A percentile compares a stretch with the other conserved stretches of the same genome.
Evolutionary conservation across 2,113 vertebrate species (phyloP).

Genomic region (Synodontis membranacea): DNA sequence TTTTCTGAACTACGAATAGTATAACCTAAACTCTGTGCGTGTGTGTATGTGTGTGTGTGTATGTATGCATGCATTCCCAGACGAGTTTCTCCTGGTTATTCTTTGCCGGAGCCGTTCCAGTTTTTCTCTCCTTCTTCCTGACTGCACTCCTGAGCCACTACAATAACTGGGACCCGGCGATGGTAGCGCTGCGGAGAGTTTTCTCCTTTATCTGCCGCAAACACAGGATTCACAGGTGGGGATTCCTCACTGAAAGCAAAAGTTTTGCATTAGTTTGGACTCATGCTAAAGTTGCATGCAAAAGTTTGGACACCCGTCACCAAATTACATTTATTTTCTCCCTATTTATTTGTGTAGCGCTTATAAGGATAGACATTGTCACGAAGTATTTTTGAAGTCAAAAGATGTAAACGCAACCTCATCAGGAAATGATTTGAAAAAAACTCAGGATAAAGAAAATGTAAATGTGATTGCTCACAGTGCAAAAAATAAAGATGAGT

Average conservation of each 20-base stretch:
- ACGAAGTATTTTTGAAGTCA: neutral
- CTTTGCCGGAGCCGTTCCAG: constrained; percentile 89
- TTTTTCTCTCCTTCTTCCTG: constrained; percentile 94
- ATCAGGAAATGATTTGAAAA: neutral
- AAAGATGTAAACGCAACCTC: neutral
- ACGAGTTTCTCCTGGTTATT: constrained; percentile 95
- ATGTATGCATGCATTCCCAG: constrained; percentile 64
- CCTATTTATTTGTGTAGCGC: neutral
- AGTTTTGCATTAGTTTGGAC: neutral
- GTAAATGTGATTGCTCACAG: too few relatives aligned
- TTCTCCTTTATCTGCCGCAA: constrained; percentile 91
- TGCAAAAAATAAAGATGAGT: too few relatives aligned
- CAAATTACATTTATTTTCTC: neutral
- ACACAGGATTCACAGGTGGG: constrained; percentile 88
- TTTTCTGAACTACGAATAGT: neutral
- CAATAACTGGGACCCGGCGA: constrained; percentile 98
- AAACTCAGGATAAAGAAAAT: too few relatives aligned
- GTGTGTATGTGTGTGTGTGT: neutral
- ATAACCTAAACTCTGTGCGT: neutral
- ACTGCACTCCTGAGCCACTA: constrained; percentile 89
- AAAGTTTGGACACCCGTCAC: neutral
- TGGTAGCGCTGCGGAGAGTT: constrained; percentile 88
- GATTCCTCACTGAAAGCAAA: neutral
- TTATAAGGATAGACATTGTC: neutral
- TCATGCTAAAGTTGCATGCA: neutral